Percentiles rank a stretch among this genome's conserved stretches.
These are phyloP conservation scores for Nesoenas mayeri DNA, from an alignment of 2,113 vertebrate species.

Conservation along the genomic window DNA sequence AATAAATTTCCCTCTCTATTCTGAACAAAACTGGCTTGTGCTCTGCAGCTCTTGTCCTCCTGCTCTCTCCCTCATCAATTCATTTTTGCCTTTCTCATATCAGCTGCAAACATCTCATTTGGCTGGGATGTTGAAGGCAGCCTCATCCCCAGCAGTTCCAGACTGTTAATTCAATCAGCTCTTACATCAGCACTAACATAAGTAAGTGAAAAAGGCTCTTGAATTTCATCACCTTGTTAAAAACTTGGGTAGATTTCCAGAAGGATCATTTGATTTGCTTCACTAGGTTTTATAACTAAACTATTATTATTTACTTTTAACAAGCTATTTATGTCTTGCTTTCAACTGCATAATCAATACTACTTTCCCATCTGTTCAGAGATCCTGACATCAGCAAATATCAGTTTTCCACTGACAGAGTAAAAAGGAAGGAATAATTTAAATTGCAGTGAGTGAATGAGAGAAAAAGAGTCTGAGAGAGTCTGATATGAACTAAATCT, in stretches of 20 bases:
- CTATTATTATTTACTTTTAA: slow-evolving; percentile 65
- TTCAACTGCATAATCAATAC: slow-evolving; percentile 59
- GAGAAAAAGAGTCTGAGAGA: not conserved
- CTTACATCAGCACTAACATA: slow-evolving; percentile 22
- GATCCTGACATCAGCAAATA: slow-evolving; percentile 55
- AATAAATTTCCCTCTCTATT: not conserved
- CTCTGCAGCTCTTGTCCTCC: not conserved
- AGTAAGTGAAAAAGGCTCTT: slow-evolving; percentile 25
- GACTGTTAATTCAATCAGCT: slow-evolving; percentile 60
- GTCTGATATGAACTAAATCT: not conserved
- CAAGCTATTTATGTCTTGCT: slow-evolving; percentile 47
- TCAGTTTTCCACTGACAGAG: slow-evolving; percentile 16
- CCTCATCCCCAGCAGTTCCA: slow-evolving; percentile 56
- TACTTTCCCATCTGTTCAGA: slow-evolving; percentile 47
- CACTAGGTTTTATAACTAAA: slow-evolving; percentile 42
- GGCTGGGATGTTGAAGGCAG: slow-evolving; percentile 34
- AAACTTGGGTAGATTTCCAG: not conserved
- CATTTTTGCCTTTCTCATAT: slow-evolving; percentile 55
- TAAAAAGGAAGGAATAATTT: slow-evolving; percentile 51
- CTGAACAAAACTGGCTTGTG: not conserved
- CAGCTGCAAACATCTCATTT: slow-evolving; percentile 64
- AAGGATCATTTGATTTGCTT: slow-evolving; percentile 37
- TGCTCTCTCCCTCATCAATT: slow-evolving; percentile 27
- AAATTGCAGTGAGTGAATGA: not conserved
- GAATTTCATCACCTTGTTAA: slow-evolving; percentile 50